A percentile compares a stretch with the other conserved stretches of the same genome.
These are phyloP conservation scores for Tortricodes alternella DNA, from an alignment of 2,888 invertebrate genomes.

Conservation along the genomic window DNA sequence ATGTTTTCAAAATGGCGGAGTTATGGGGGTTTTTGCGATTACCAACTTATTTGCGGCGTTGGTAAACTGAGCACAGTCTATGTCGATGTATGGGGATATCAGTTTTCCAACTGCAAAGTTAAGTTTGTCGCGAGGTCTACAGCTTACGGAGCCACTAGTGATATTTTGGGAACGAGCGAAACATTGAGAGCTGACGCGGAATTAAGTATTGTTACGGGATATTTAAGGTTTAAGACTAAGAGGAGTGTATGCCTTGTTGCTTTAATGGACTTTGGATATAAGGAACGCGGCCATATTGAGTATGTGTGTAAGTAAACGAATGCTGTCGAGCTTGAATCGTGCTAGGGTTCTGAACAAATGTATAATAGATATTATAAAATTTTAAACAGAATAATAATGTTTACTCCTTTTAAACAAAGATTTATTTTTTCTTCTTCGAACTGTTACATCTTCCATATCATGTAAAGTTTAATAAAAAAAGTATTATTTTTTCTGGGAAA, in stretches of 20 bases:
- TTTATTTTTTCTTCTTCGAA: slow-evolving; percentile 16
- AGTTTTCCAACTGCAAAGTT: too few relatives aligned
- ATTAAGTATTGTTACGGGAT: slow-evolving; percentile 15
- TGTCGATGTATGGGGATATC: too few relatives aligned
- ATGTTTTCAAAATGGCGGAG: too few relatives aligned
- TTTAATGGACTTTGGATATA: slow-evolving; percentile 24
- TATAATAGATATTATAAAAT: slow-evolving; percentile 5
- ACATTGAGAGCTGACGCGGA: background rate
- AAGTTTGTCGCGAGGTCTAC: too few relatives aligned
- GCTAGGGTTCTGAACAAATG: slow-evolving; percentile 10
- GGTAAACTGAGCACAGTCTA: too few relatives aligned
- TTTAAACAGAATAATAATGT: slow-evolving; percentile 6
- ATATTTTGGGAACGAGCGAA: too few relatives aligned
- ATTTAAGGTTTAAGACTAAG: too few relatives aligned
- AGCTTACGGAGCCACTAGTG: too few relatives aligned
- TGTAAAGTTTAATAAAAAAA: background rate
- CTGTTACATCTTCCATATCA: slow-evolving; percentile 22
- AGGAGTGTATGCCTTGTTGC: slow-evolving; percentile 28
- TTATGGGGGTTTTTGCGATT: too few relatives aligned
- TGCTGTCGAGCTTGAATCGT: slow-evolving; percentile 20
- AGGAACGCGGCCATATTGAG: slow-evolving; percentile 10
- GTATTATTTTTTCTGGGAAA: slow-evolving; percentile 17
- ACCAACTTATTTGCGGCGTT: too few relatives aligned
- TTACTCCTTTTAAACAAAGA: slow-evolving; percentile 15
- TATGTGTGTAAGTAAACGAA: slow-evolving; percentile 10